Percentiles rank a stretch among this genome's conserved stretches.
Evolutionary conservation across 2,797 vertebrate species (phyloP).

Genomic region (Fistularia tabacaria): DNA sequence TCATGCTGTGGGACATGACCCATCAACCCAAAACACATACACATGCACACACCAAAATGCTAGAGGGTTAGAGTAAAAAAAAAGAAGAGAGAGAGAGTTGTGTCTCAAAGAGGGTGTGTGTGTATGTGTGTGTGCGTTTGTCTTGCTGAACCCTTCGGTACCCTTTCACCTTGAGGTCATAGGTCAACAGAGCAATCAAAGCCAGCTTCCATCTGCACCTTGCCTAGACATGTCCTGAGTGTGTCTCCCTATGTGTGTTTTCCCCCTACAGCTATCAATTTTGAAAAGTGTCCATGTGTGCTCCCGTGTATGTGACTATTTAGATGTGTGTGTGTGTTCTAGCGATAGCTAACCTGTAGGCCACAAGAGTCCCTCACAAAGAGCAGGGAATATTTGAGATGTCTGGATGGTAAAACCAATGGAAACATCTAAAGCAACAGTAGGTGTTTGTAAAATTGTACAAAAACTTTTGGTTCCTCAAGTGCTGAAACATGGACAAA

Average conservation of each 20-base stretch:
- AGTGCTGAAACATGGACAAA: constrained; percentile 5
- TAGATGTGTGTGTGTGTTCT: constrained; percentile 20
- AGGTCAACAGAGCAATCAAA: constrained; percentile 76
- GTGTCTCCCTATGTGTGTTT: constrained; percentile 27
- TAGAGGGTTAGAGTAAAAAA: constrained; percentile 31
- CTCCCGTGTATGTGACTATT: too few relatives aligned
- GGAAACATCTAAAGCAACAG: constrained; percentile 41
- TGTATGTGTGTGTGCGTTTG: constrained; percentile 35
- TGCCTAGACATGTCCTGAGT: constrained; percentile 63
- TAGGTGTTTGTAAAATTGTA: constrained; percentile 17
- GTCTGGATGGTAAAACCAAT: constrained; percentile 50
- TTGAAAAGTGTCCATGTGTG: constrained; percentile 31
- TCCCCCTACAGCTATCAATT: constrained; percentile 48
- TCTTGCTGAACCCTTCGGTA: constrained; percentile 52
- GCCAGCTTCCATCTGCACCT: constrained; percentile 67
- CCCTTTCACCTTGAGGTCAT: constrained; percentile 71
- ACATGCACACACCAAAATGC: constrained; percentile 40
- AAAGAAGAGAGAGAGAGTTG: not conserved
- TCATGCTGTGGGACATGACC: constrained; percentile 51
- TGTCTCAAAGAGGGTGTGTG: not conserved
- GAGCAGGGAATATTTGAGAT: constrained; percentile 50
- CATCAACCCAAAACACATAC: constrained; percentile 9
- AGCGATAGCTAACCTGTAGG: constrained; percentile 51
- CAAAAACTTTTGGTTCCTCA: constrained; percentile 6
- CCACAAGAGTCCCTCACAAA: constrained; percentile 65